A percentile compares a stretch with the other conserved stretches of the same genome.
Conservation (phyloP, 1,140 invertebrate species). For the Drosophila lini region DNA sequence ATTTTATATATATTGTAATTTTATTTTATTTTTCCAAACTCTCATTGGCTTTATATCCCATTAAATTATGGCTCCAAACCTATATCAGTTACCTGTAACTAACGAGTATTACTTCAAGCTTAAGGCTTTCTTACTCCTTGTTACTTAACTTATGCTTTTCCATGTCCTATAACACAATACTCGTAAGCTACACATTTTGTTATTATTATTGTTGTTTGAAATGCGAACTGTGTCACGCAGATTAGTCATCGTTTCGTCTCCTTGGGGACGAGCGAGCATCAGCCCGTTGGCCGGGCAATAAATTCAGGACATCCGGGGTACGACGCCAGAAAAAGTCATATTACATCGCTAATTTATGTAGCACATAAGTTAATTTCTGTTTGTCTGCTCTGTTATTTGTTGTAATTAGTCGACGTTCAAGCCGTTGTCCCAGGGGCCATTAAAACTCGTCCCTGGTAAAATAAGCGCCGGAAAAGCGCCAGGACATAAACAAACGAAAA, state of each 20-base stretch:
- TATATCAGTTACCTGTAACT: neutral
- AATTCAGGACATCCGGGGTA: constrained; percentile 24
- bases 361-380: constrained; percentile 82
- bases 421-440: constrained; percentile 65
- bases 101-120: too few relatives aligned
- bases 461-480: constrained; percentile 44
- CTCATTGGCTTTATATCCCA: neutral
- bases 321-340: constrained; percentile 55
- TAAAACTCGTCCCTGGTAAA: constrained; percentile 63
- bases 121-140: too few relatives aligned
- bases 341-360: constrained; percentile 75
- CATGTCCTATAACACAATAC: neutral
- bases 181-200: constrained; percentile 6
- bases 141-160: neutral
- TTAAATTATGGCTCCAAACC: neutral
- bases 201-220: constrained; percentile 11
- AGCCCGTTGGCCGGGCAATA: constrained; percentile 35
- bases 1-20: too few relatives aligned
- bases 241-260: constrained; percentile 39
- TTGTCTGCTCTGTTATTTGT: constrained; percentile 69
- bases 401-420: constrained; percentile 77
- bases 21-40: too few relatives aligned
- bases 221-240: constrained; percentile 26
- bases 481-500: constrained; percentile 71
- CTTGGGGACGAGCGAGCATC: constrained; percentile 25